Base-by-base conservation (phyloP, 53 echinoderm and acorn worm genomes). In the Stichopus horrens region DNA sequence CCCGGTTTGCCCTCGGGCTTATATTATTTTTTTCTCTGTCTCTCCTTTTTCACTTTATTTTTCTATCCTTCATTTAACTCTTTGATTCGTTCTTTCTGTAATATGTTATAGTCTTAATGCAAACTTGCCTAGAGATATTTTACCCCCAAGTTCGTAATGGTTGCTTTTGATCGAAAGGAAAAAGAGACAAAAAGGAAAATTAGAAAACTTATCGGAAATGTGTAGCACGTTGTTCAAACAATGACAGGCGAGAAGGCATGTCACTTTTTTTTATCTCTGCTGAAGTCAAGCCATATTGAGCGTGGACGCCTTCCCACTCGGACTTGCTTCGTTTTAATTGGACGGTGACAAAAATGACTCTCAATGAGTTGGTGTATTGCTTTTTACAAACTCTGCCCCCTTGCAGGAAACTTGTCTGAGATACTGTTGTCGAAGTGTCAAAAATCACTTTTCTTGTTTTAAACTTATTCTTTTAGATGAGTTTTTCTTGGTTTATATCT, bases 211-310 rank as follows among this genome's bases (percentile, higher is more conserved):
- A 75, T 53, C 96, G 96, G 96, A 96, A 92, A 96, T 93, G 93
- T 93, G 92, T 91, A 90, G 88, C 96, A 93, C 93, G 93, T 96
- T 93, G 93, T 91, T 92, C 96, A 96, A 96, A 96, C 96, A 96
- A 87, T 74, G 85, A 54, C 53, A 87, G 56, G 22, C 74, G 87
- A 74, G 37, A 57, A 37, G 68, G 68, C 20, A 51, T 80, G 23
- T 85, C 85, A 85, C 65, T 65, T 65, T 23, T 37, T 85, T 85
- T 65, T 59, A 51, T 16, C 68, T 22, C 21, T 55, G 20, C 85
- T 65, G 85, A 65, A 85, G 85, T 85, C 66, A 85, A 85, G 68
- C 85, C 85, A 85, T 18, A 67, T 85, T 85, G 67, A 85, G 65
- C 85, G 85, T 52, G 67, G 85, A 85, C 85, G 85, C 65, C 85